Conservation (phyloP, 2,113 vertebrate species). For the Microtus pennsylvanicus region DNA sequence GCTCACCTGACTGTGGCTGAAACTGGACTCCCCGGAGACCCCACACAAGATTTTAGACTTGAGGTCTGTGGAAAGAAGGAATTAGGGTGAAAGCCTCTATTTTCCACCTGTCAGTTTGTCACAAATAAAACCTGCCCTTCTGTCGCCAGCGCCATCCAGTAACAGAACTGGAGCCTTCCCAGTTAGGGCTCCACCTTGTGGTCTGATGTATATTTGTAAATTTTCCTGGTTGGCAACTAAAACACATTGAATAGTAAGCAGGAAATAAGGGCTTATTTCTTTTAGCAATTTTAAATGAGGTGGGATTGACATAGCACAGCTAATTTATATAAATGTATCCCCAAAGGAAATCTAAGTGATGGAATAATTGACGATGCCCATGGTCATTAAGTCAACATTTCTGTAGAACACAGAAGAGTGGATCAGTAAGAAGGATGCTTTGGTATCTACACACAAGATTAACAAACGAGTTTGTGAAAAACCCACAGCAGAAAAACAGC, state of each 20-base stretch:
- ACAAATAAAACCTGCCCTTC: neutral
- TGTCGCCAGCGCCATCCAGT: neutral
- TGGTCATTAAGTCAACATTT: constrained; percentile 37
- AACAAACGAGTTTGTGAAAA: constrained; percentile 33
- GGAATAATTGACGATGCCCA: neutral
- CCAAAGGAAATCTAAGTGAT: constrained; percentile 48
- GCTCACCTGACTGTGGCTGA: neutral
- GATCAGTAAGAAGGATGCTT: neutral
- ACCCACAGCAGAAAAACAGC: neutral
- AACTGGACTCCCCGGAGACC: neutral
- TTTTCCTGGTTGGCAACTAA: constrained; percentile 37
- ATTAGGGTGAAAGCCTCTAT: neutral
- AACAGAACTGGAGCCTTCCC: neutral
- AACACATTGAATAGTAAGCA: constrained; percentile 26
- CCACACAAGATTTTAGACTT: too few relatives aligned
- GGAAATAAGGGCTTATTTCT: neutral
- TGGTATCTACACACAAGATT: neutral
- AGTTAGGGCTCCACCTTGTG: neutral
- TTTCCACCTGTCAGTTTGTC: neutral
- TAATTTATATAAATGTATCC: constrained; percentile 42
- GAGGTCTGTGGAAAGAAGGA: neutral
- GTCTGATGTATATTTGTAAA: constrained; percentile 25
- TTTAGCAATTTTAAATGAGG: neutral
- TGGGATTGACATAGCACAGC: neutral
- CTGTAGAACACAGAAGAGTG: neutral